Base-by-base conservation (phyloP, 2,113 vertebrate genomes). In the Actinemys pallida region DNA sequence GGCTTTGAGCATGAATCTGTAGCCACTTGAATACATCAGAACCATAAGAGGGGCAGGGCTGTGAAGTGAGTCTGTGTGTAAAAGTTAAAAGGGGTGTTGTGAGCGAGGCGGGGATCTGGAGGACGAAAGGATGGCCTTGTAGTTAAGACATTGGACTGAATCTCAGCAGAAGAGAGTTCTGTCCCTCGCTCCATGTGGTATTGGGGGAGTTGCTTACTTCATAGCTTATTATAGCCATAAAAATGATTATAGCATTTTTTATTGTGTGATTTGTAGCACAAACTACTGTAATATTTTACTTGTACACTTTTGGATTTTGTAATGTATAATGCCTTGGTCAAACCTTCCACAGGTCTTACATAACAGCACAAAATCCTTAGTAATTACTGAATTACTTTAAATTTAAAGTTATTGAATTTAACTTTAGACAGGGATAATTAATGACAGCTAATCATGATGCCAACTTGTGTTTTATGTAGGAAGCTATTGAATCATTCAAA, bases 401-500 rank as follows among this genome's bases (percentile, higher is more conserved):
- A 69, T 69, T 69, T 16, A 9, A n/a, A 69, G 17, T n/a, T n/a
- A 19, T n/a, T n/a, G 35, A n/a, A 72, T 72, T 20, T 72, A 72
- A 72, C 35, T 39, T 39, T 83, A 47, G 62, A 25, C 1, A 0
- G 69, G 13, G 27, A 1, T 42, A 78, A 1, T 83, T 42, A 82
- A 59, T 22, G 54, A 69, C 22, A 93, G 59, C 49, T 57, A 6
- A 1, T 45, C n/a, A 52, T 84, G 42, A 50, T 84, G 91, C 93
- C 29, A 91, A 7, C 89, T 89, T 75, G 2, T 87, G 17, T 16
- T 93, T 96, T 90, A 59, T 93, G 52, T 94, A 99, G 99, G 99
- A 99, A 98, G 99, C 99, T 91, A 99, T 99, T 86, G 99, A 99
- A 93, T 99, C 99, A 1, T 99, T 99, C 97, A 99, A 99, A 98